Evolutionary conservation across 2,113 vertebrate species (phyloP).

Genomic region (Embiotoca jacksoni): DNA sequence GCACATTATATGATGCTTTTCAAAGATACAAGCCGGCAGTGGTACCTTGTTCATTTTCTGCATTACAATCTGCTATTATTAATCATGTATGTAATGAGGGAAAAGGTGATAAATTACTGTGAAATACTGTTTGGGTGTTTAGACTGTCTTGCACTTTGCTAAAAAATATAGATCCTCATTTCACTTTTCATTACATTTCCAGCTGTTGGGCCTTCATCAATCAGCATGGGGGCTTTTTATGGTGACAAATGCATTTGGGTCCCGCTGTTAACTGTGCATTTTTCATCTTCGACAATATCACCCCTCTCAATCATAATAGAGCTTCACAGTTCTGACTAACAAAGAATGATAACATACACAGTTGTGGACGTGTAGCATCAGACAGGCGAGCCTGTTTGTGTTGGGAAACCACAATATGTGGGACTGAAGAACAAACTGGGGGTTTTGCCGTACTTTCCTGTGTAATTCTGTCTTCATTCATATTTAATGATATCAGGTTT

Average conservation of each 20-base stretch:
- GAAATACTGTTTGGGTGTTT: conserved; percentile 45
- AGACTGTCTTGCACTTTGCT: conserved; percentile 47
- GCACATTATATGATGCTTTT: conserved; percentile 35
- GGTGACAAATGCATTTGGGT: conserved; percentile 72
- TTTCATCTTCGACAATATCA: conserved; percentile 68
- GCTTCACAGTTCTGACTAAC: conserved; percentile 32
- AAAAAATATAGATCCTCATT: conserved; percentile 69
- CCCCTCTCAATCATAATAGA: conserved; percentile 65
- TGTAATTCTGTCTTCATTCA: not conserved
- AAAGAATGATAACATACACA: conserved; percentile 38
- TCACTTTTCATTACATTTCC: conserved; percentile 71
- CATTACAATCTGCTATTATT: conserved; percentile 30
- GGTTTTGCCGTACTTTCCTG: not conserved
- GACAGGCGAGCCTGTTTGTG: conserved; percentile 1
- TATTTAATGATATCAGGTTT: not conserved
- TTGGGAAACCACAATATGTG: not conserved
- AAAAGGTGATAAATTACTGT: conserved; percentile 47
- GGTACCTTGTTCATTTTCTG: conserved; percentile 27
- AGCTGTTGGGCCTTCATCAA: conserved; percentile 75
- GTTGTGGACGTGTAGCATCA: conserved; percentile 1
- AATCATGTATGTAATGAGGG: conserved; percentile 43
- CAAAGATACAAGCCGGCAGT: conserved; percentile 24
- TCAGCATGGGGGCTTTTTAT: conserved; percentile 65
- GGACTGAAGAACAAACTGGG: not conserved
- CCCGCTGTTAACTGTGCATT: conserved; percentile 72